Conservation (phyloP, 2,888 invertebrate species). For the Azorinus chamasolen region DNA sequence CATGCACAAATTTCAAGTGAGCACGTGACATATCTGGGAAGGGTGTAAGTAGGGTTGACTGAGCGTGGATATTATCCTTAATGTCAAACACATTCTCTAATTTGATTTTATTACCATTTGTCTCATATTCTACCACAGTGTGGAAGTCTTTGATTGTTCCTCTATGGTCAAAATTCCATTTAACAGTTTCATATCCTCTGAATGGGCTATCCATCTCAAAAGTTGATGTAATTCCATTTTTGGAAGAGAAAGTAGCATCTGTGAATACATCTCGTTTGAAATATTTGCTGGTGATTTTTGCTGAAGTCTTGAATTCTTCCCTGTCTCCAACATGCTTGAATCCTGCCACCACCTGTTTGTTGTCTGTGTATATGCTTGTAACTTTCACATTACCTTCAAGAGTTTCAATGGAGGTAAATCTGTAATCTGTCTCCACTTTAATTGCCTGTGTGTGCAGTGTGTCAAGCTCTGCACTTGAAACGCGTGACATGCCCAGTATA, state of each 20-base stretch:
- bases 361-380: conserved; percentile 63
- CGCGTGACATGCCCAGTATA: conserved; percentile 53
- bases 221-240: conserved; percentile 36
- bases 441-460: conserved; percentile 70
- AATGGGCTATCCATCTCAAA: conserved; percentile 67
- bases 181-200: conserved; percentile 66
- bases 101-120: conserved; percentile 64
- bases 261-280: conserved; percentile 44
- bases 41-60: conserved; percentile 63
- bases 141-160: conserved; percentile 61
- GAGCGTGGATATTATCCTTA: conserved; percentile 41
- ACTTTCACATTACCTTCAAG: conserved; percentile 62
- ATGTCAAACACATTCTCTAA: conserved; percentile 60
- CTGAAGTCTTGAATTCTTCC: conserved; percentile 59
- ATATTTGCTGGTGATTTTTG: conserved; percentile 60
- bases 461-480: conserved; percentile 58
- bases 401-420: conserved; percentile 53
- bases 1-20: conserved; percentile 54
- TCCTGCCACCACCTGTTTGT: conserved; percentile 50
- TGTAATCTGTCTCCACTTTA: conserved; percentile 56
- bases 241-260: conserved; percentile 49
- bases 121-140: conserved; percentile 66
- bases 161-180: conserved; percentile 59
- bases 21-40: conserved; percentile 59
- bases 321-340: conserved; percentile 65